Conservation (phyloP, 2,113 vertebrate species). For the Willisornis vidua region DNA sequence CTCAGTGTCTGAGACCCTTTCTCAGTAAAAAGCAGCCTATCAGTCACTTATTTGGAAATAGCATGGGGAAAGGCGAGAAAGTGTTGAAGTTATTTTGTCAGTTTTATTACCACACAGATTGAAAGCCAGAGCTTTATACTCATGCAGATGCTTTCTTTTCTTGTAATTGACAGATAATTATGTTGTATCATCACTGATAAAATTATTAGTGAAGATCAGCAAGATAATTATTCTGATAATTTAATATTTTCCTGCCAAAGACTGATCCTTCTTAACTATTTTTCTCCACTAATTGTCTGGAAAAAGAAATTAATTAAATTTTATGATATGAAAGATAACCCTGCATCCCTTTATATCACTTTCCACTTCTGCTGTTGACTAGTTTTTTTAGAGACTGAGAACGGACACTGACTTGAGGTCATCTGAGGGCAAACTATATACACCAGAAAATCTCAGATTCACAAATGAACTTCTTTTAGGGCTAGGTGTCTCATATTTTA, state of each 20-base stretch:
- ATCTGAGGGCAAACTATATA: background rate
- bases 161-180: background rate
- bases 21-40: background rate
- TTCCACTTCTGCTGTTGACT: background rate
- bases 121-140: background rate
- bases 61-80: background rate
- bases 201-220: background rate
- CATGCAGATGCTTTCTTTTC: background rate
- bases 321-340: background rate
- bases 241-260: background rate
- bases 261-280: background rate
- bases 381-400: background rate
- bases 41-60: background rate
- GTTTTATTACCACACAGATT: background rate
- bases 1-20: background rate
- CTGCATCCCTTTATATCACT: background rate
- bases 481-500: background rate
- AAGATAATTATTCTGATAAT: background rate
- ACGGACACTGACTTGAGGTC: background rate
- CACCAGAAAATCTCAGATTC: background rate
- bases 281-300: background rate
- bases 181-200: background rate
- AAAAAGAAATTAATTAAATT: background rate
- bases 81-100: background rate
- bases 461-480: background rate